These are phyloP conservation scores for Physeter macrocephalus DNA, from an alignment of 2,113 vertebrate species.

Conservation along the genomic window DNA sequence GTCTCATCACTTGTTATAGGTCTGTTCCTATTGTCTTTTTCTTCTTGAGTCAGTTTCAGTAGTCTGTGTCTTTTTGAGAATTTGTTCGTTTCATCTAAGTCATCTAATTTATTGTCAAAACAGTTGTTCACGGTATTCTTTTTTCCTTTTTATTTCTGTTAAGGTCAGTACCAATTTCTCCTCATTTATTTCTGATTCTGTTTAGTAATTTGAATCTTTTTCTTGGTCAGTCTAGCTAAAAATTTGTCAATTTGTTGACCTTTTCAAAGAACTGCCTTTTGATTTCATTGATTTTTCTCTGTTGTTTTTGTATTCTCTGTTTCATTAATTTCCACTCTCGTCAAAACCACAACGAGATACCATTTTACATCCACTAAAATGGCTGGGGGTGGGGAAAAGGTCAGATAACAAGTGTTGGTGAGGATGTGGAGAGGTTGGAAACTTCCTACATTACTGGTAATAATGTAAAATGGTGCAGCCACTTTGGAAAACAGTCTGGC, in stretches of 20 bases:
- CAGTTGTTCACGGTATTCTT: not conserved
- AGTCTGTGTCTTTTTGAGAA: not conserved
- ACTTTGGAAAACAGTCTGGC: not conserved
- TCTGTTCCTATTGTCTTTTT: not conserved
- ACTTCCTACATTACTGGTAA: not conserved
- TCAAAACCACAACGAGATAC: not conserved
- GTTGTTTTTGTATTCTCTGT: not conserved
- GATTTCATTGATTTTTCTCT: not conserved
- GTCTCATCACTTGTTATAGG: not conserved
- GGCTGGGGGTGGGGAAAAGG: not conserved
- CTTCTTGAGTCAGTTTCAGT: not conserved
- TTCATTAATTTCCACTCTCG: not conserved
- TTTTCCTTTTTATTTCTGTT: not conserved
- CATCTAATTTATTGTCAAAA: not conserved
- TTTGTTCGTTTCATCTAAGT: not conserved
- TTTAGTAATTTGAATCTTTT: not conserved
- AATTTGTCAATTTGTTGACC: not conserved
- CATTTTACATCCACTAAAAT: not conserved
- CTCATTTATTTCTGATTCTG: not conserved
- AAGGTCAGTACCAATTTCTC: not conserved
- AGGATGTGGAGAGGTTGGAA: not conserved
- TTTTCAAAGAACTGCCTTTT: not conserved
- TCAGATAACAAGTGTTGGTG: not conserved
- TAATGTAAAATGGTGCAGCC: not conserved
- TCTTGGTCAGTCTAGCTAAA: not conserved